Evolutionary conservation across 2,113 vertebrate genomes (phyloP).

Genomic region (Nyctibius bracteatus): DNA sequence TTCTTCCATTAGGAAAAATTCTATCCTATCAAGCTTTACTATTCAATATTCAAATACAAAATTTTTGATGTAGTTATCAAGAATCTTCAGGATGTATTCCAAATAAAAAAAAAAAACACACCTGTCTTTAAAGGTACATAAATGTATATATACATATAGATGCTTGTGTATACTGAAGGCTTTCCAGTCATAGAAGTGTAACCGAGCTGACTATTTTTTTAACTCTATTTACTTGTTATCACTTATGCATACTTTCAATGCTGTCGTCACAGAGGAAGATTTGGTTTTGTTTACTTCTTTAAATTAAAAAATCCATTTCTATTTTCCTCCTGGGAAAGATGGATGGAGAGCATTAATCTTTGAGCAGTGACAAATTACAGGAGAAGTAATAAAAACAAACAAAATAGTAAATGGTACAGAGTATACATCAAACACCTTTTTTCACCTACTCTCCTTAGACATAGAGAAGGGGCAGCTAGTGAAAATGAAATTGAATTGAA

Average conservation of each 20-base stretch:
- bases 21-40: background rate
- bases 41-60: background rate
- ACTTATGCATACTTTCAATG: background rate
- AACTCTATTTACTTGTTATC: background rate
- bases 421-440: background rate
- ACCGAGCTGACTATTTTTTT: background rate
- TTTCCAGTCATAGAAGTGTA: background rate
- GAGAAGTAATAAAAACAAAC: conserved; percentile 26
- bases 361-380: background rate
- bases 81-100: background rate
- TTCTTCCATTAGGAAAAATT: background rate
- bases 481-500: background rate
- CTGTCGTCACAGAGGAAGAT: background rate
- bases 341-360: background rate
- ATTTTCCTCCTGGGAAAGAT: conserved; percentile 8
- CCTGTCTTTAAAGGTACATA: background rate
- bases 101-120: background rate
- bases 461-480: background rate
- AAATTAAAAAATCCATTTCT: conserved; percentile 47
- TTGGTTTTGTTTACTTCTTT: conserved; percentile 6
- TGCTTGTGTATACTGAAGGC: background rate
- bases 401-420: background rate
- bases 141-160: background rate
- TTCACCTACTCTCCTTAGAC: background rate
- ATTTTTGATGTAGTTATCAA: background rate